phyloP scores from a whole-genome alignment of 2,113 vertebrate genomes.

The Calyptommatus sinebrachiatus region DNA sequence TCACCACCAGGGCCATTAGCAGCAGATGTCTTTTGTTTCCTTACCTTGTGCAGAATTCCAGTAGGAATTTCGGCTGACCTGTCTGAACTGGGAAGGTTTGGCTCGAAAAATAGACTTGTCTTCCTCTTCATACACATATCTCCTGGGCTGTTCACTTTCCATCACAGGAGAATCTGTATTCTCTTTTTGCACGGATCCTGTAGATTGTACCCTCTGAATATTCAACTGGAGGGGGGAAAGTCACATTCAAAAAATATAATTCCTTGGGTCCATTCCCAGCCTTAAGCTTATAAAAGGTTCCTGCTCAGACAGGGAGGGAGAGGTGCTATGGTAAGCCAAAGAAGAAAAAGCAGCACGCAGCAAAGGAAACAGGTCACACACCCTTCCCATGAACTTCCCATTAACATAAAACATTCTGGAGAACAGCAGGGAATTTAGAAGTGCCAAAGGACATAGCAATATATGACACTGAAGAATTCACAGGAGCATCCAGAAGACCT shows the following conservation, averaged over 20 bases:
- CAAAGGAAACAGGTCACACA: no score
- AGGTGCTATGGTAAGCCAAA: no score
- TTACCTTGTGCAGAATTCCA: conserved; percentile 29
- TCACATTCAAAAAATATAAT: neutral
- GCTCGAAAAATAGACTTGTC: conserved; percentile 64
- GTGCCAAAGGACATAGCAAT: no score
- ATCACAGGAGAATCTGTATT: conserved; percentile 34
- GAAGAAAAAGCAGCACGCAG: no score
- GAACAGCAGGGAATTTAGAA: no score
- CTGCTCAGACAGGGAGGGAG: no score
- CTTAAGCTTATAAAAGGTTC: no score
- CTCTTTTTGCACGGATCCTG: conserved; percentile 63
- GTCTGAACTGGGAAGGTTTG: conserved; percentile 66
- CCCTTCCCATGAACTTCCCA: no score
- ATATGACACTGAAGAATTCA: no score
- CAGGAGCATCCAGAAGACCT: no score
- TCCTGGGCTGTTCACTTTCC: conserved; percentile 37
- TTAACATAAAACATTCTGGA: no score
- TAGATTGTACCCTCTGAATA: conserved; percentile 70
- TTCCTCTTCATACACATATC: conserved; percentile 45
- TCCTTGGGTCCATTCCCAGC: neutral
- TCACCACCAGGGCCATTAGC: neutral
- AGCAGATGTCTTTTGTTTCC: neutral
- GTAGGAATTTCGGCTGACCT: neutral
- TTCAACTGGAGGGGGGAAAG: conserved; percentile 37